Conservation (phyloP, 2,113 vertebrate genomes). For the Erinaceus europaeus region DNA sequence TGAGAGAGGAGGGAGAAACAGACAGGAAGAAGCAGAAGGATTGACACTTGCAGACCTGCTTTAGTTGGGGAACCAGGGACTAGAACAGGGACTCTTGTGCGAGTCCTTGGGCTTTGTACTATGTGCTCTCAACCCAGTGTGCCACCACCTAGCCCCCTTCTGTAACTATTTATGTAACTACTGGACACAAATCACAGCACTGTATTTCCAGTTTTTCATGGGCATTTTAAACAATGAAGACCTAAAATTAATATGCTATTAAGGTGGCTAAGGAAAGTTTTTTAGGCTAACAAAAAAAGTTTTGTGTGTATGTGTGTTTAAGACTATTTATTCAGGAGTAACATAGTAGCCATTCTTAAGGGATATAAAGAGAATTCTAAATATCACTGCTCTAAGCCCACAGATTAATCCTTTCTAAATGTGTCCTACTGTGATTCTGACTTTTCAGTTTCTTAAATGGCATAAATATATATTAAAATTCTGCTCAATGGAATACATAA, state of each 20-base stretch:
- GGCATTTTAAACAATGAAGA: neutral
- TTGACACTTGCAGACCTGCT: no score
- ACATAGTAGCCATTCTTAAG: neutral
- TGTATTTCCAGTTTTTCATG: neutral
- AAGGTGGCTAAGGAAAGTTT: neutral
- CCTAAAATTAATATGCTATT: neutral
- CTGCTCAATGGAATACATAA: neutral
- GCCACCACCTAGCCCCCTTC: no score
- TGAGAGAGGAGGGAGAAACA: no score
- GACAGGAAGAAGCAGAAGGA: no score
- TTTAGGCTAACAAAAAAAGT: neutral
- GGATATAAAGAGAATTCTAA: neutral
- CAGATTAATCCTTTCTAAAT: neutral
- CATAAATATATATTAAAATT: neutral
- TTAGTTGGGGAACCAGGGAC: no score
- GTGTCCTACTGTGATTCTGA: neutral
- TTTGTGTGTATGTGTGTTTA: neutral
- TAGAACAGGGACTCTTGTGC: no score
- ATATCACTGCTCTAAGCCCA: neutral
- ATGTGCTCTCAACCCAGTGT: no score
- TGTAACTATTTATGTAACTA: neutral
- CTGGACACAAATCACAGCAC: neutral
- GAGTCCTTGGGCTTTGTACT: no score
- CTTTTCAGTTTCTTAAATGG: neutral
- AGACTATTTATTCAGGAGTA: slow-evolving; percentile 1